Percentiles rank a stretch among this genome's conserved stretches.
phyloP scores from a whole-genome alignment of 1,140 invertebrate genomes.

The Bombus impatiens region DNA sequence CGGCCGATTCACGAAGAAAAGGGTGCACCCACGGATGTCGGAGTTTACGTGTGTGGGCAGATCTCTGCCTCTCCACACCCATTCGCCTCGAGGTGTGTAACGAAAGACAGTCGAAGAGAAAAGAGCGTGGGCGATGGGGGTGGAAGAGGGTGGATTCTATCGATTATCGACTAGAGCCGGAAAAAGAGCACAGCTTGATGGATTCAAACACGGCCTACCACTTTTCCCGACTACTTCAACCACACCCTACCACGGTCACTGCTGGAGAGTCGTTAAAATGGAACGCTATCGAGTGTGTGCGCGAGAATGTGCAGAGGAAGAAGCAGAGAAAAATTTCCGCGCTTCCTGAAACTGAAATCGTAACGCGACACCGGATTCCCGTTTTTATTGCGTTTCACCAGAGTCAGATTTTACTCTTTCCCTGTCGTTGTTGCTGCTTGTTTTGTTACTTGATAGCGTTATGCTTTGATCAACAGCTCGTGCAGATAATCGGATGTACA shows the following conservation, averaged over 20 bases:
- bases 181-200: slow-evolving; percentile 70
- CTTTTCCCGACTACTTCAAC: slow-evolving; percentile 59
- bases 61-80: background rate
- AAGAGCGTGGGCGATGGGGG: background rate
- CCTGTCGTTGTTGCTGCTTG: background rate
- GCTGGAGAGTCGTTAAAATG: slow-evolving; percentile 62
- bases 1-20: slow-evolving; percentile 28
- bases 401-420: background rate
- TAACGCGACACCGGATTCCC: slow-evolving; percentile 13
- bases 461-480: no score
- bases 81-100: slow-evolving; percentile 25
- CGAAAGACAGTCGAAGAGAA: slow-evolving; percentile 17
- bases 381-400: slow-evolving; percentile 17
- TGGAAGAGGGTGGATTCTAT: slow-evolving; percentile 34
- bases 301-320: background rate
- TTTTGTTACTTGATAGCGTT: background rate
- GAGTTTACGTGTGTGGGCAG: slow-evolving; percentile 4
- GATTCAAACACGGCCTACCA: slow-evolving; percentile 71
- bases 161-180: slow-evolving; percentile 66
- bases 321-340: slow-evolving; percentile 26
- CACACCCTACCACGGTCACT: slow-evolving; percentile 63
- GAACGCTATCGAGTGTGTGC: slow-evolving; percentile 31
- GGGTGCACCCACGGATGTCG: slow-evolving; percentile 25
- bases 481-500: no score
- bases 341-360: slow-evolving; percentile 27